Evolutionary conservation across 2,113 vertebrate species (phyloP).

Genomic region (Merops nubicus): DNA sequence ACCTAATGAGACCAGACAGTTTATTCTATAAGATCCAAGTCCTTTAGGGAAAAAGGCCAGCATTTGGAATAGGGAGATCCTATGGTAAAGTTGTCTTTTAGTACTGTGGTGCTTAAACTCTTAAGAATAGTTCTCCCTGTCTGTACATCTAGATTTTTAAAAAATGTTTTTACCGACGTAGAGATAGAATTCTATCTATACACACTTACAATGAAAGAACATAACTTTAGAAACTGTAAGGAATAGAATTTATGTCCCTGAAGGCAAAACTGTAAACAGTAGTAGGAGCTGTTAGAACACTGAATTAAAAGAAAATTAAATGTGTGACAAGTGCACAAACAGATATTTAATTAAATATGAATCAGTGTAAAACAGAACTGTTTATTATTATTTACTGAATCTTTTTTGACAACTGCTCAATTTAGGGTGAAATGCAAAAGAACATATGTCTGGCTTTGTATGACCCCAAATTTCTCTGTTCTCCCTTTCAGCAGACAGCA

Average conservation of each 20-base stretch:
- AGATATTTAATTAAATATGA: conserved; percentile 58
- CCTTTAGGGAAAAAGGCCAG: background rate
- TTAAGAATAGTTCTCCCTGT: background rate
- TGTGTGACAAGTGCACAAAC: conserved; percentile 12
- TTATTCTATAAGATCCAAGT: background rate
- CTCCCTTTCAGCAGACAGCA: conserved; percentile 65
- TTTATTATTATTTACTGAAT: conserved; percentile 66
- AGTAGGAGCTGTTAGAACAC: background rate
- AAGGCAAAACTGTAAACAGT: background rate
- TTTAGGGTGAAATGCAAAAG: conserved; percentile 70
- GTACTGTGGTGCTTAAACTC: background rate
- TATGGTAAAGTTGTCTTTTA: background rate
- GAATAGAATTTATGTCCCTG: background rate
- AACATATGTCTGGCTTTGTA: conserved; percentile 78
- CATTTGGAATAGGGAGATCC: background rate
- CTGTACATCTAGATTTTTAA: background rate
- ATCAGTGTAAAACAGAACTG: conserved; percentile 61
- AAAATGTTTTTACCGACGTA: background rate
- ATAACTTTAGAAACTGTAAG: background rate
- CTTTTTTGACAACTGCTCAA: conserved; percentile 65
- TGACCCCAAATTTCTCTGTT: conserved; percentile 70
- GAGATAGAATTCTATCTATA: background rate
- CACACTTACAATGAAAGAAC: background rate
- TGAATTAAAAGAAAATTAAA: conserved; percentile 33
- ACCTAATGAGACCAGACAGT: background rate